phyloP scores from a whole-genome alignment of 2,888 invertebrate genomes.

The Mylabris sibirica region DNA sequence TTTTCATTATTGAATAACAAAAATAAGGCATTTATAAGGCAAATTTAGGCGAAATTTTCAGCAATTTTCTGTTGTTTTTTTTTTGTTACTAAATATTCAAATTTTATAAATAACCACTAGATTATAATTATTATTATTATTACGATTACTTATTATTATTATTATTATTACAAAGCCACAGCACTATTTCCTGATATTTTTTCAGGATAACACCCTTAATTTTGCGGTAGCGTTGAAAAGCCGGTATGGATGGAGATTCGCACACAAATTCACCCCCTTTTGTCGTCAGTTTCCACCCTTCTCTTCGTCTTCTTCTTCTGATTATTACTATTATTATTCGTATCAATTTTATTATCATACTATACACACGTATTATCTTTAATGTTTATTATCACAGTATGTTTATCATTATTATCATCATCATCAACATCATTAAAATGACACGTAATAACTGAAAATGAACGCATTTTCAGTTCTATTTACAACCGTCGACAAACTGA shows the following conservation, averaged over 20 bases:
- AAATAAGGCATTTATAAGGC: constrained; percentile 43
- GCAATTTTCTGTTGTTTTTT: neutral
- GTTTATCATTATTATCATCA: neutral
- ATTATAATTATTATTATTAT: neutral
- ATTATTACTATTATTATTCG: neutral
- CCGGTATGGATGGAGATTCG: neutral
- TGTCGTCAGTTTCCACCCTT: neutral
- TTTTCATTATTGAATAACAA: constrained; percentile 28
- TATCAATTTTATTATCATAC: neutral
- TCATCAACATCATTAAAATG: neutral
- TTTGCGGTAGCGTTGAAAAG: neutral
- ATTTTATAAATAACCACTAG: constrained; percentile 4
- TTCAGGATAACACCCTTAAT: neutral
- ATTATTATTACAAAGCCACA: neutral
- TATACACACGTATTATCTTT: neutral
- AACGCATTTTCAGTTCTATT: neutral
- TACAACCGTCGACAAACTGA: neutral
- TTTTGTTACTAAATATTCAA: no score
- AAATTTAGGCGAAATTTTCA: constrained; percentile 30
- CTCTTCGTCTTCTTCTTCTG: neutral
- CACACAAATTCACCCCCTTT: neutral
- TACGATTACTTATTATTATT: neutral
- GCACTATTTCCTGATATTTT: neutral
- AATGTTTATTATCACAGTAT: neutral
- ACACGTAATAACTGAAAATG: neutral